Evolutionary conservation across 2,888 invertebrate genomes (phyloP), one percentile per base, ranked within the genome.

Genomic region (Cryptophagus acutangulus): DNA sequence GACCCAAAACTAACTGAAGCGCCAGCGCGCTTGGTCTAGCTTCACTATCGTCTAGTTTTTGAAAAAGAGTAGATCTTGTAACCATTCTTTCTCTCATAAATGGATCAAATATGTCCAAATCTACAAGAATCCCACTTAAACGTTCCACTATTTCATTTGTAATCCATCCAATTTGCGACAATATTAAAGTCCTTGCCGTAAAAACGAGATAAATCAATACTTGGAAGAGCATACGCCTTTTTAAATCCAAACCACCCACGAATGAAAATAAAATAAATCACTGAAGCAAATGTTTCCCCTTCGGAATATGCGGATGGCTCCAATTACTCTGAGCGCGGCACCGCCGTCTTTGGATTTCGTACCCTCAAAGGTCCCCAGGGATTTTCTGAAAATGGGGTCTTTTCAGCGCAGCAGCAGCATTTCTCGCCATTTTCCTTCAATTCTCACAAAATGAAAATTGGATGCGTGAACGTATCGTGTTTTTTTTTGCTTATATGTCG

Each of bases 241-340:
- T 58, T 55, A 59, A 58, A 59, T 55, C 52, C 54, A 54, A 52
- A 48, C 61, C 60, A 58, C 59, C 62, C 59, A 57, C 58, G 57
- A 57, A 51, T 55, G 43, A 52, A 56, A 58, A 59, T 57, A 54
- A 61, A 59, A 63, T 62, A 63, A 62, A 63, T 62, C 62, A 61
- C 42, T 49, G 50, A 28, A 38, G 40, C 35, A 34, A 45, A 35
- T 44, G 41, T 49, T 46, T 54, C 60, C 31, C 62, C 58, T 59
- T 51, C 52, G 52, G 49, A 48, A 52, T n/a, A n/a, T 46, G 51
- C 46, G 49, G n/a, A 51, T 51, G 51, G 49, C 52, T 55, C 54
- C 55, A 55, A 55, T 55, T 55, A 54, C 55, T 43, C 37, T 47
- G 42, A 16, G 15, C n/a, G 31, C 41, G 16, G 18, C 13, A 34